phyloP scores from a whole-genome alignment of 1,140 invertebrate species.

The Hyposmocoma kahamanoa region DNA sequence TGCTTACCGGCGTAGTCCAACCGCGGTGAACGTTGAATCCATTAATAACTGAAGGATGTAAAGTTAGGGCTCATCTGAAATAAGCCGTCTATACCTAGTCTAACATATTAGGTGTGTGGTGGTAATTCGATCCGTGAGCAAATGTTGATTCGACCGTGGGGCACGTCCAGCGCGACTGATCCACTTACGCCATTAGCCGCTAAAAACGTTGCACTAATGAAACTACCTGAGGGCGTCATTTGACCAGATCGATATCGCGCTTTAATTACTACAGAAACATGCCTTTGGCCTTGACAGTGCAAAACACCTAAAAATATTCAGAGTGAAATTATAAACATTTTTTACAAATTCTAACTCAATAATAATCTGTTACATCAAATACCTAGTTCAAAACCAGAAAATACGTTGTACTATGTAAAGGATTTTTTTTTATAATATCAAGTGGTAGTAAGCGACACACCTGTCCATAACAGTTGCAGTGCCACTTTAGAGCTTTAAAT shows the following conservation, averaged over 20 bases:
- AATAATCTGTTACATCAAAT: not conserved
- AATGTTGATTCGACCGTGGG: slow-evolving; percentile 63
- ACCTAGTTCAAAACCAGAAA: no score
- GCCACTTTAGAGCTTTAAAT: no score
- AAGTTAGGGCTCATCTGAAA: no score
- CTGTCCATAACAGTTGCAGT: no score
- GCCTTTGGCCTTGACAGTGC: no score
- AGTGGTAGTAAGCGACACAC: no score
- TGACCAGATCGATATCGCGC: not conserved
- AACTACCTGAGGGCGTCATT: slow-evolving; percentile 1
- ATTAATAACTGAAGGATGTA: no score
- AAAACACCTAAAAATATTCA: not conserved
- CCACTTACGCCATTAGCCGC: slow-evolving; percentile 23
- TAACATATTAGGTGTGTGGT: slow-evolving; percentile 29
- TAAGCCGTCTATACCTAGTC: no score
- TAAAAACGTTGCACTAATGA: slow-evolving; percentile 16
- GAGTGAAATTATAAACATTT: not conserved
- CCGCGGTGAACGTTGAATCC: slow-evolving; percentile 49
- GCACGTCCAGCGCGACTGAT: slow-evolving; percentile 26
- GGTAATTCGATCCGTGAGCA: slow-evolving; percentile 60
- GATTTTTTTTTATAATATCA: no score
- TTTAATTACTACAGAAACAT: no score
- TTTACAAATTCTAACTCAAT: not conserved
- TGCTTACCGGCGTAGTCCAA: slow-evolving; percentile 39
- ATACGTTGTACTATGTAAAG: no score